Evolutionary conservation across 2,888 invertebrate genomes (phyloP), one percentile per base, ranked within the genome.

Genomic region (Pteria penguin): DNA sequence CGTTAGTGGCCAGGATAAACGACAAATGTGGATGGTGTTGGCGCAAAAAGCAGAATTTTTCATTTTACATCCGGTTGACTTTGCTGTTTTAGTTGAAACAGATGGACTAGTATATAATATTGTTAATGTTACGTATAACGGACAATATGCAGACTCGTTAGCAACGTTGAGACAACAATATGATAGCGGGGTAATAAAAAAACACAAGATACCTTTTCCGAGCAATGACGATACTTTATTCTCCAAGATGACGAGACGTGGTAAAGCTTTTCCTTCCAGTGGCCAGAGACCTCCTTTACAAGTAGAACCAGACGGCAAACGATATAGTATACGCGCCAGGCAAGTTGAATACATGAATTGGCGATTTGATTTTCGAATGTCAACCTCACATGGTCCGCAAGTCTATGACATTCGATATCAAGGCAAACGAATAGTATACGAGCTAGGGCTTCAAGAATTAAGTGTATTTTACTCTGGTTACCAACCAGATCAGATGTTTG

Each of bases 401-500:
- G 24, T 88, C 55, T 86, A 84, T 72, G 84, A 87, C 63, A 79
- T 89, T 4, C 69, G 72, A 4, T 89, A 79, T 73, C 62, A 75
- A 55, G 81, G 76, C 0, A 81, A 89, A 74, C 69, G 87, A 67
- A 85, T 90, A 3, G 84, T 82, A 11, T 88, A 88, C 70, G 89
- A 89, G 66, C 67, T 89, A 4, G 86, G 88, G 54, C 78, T 89
- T 29, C 88, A 88, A 68, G 89, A 89, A 66, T 67, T 88, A 2
- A 78, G 76, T 1, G 86, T 87, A 14, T 76, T 88, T 63, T 89
- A 89, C 75, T 84, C 87, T 0, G 89, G 88, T 0, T 73, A 76
- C 26, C 83, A 79, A 22, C 88, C 88, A 0, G 67, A 76, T 22
- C 76, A 81, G 24, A 76, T 77, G 24, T 80, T 82, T 58, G 65